Evolutionary conservation across 2,797 vertebrate genomes (phyloP).

Genomic region (Enteromius argenteus): DNA sequence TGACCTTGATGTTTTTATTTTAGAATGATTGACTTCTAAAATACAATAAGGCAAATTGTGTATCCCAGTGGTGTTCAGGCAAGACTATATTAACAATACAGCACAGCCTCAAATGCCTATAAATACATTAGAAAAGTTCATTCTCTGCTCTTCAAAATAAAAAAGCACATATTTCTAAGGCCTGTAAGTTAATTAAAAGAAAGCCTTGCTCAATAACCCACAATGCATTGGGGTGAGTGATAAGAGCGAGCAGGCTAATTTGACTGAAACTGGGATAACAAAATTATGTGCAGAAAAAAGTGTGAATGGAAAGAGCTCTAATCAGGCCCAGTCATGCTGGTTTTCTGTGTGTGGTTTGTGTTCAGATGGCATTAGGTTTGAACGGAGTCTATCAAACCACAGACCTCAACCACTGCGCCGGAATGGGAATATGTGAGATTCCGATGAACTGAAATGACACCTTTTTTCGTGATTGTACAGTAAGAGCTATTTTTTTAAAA

Average conservation of each 20-base stretch:
- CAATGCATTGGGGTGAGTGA: constrained; percentile 61
- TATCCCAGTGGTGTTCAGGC: not conserved
- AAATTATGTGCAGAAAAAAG: constrained; percentile 39
- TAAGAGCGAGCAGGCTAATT: constrained; percentile 57
- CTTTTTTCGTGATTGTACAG: too few relatives aligned
- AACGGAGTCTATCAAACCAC: constrained; percentile 21
- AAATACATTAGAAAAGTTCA: constrained; percentile 29
- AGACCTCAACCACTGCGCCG: constrained; percentile 1
- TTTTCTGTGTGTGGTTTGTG: constrained; percentile 2
- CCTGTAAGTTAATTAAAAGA: constrained; percentile 60
- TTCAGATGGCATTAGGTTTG: not conserved
- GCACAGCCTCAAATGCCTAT: not conserved
- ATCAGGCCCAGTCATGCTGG: constrained; percentile 22
- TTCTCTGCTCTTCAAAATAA: constrained; percentile 42
- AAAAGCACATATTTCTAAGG: constrained; percentile 49
- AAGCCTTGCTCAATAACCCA: constrained; percentile 53
- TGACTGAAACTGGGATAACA: constrained; percentile 51
- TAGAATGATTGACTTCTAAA: not conserved
- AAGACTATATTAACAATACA: constrained; percentile 5
- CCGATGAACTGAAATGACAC: too few relatives aligned
- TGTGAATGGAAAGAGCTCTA: constrained; percentile 35
- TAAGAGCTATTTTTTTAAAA: too few relatives aligned
- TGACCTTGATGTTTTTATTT: not conserved
- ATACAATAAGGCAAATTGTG: not conserved
- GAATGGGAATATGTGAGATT: too few relatives aligned